These are phyloP conservation scores for Apocrypta bakeri DNA, from an alignment of 1,140 invertebrate species.

Conservation along the genomic window DNA sequence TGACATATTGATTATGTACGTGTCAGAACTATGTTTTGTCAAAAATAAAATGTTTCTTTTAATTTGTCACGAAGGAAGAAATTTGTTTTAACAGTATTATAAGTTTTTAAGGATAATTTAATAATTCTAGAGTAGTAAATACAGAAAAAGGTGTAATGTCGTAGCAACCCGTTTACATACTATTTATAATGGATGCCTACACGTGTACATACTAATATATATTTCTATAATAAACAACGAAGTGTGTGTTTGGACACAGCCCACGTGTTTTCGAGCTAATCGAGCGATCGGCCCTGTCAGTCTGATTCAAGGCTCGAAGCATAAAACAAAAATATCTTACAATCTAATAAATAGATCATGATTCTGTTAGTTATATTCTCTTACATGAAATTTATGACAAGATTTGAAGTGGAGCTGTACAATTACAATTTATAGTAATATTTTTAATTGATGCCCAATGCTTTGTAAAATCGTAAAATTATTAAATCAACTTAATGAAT, in stretches of 20 bases:
- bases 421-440: too few relatives aligned
- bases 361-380: not conserved
- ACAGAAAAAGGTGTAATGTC: constrained; percentile 8
- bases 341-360: not conserved
- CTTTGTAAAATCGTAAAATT: too few relatives aligned
- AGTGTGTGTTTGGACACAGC: not conserved
- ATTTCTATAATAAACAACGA: not conserved
- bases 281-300: not conserved
- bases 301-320: not conserved
- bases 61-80: too few relatives aligned
- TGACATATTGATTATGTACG: too few relatives aligned
- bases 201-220: not conserved
- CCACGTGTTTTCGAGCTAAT: not conserved
- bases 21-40: not conserved
- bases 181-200: not conserved
- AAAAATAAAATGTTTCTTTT: not conserved
- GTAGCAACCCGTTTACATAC: not conserved
- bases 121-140: not conserved
- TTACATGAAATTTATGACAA: not conserved
- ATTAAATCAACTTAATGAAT: too few relatives aligned
- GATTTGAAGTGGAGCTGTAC: not conserved
- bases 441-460: too few relatives aligned
- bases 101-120: not conserved
- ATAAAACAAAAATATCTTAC: not conserved
- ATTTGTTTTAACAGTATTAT: not conserved